Evolutionary conservation across 2,888 invertebrate species (phyloP).

Genomic region (Apotomis betuletana): DNA sequence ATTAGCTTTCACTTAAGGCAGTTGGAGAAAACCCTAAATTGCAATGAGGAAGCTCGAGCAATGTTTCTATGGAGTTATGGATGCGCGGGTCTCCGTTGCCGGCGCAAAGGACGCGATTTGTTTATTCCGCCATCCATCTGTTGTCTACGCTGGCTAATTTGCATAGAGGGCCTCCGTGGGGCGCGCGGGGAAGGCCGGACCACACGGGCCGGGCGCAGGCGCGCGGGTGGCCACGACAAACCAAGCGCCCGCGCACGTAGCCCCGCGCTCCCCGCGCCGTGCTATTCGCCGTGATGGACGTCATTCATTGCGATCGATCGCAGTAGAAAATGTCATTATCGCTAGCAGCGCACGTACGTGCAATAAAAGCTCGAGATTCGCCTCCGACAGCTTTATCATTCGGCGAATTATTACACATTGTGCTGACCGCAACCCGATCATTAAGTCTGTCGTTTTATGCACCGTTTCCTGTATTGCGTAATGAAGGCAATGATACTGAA

Average conservation of each 20-base stretch:
- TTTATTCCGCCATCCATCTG: constrained; percentile 84
- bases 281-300: constrained; percentile 61
- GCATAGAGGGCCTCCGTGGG: constrained; percentile 74
- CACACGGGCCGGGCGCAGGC: constrained; percentile 83
- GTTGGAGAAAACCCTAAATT: not conserved
- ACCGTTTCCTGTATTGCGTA: constrained; percentile 26
- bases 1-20: constrained; percentile 30
- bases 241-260: constrained; percentile 77
- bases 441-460: constrained; percentile 42
- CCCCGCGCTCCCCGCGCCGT: constrained; percentile 58
- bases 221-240: constrained; percentile 83
- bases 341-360: constrained; percentile 70
- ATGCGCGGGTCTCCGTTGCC: constrained; percentile 47
- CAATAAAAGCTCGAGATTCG: constrained; percentile 67
- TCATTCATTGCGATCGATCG: constrained; percentile 81
- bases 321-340: constrained; percentile 80
- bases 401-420: constrained; percentile 54
- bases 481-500: constrained; percentile 17
- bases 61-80: constrained; percentile 32
- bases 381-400: constrained; percentile 62
- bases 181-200: constrained; percentile 67
- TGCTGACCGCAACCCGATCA: constrained; percentile 50
- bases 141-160: constrained; percentile 83
- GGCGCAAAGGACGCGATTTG: constrained; percentile 77
- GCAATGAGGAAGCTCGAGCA: constrained; percentile 19